Evolutionary conservation across 2,797 vertebrate species (phyloP), one percentile per base, ranked within the genome.

Genomic region (Anisognathus igniventris): DNA sequence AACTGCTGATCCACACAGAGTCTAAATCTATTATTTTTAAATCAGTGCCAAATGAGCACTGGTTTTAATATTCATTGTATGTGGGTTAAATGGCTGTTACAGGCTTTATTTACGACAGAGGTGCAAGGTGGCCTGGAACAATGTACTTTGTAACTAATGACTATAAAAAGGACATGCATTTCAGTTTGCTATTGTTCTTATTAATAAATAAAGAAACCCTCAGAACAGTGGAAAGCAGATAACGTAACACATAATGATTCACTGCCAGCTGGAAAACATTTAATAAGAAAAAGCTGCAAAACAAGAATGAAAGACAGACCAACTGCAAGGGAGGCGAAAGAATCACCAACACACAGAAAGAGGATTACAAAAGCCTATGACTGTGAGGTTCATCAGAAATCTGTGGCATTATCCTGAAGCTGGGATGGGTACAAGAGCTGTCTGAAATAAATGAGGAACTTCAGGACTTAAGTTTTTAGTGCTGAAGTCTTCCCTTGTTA

Each of bases 21-120:
- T 64, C 48, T 90, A 97, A 96, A 96, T 92, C 91, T 24, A 86
- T 84, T 90, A 14, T 94, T 95, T 97, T 95, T 92, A 95, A 96
- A 91, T 37, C 22, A 5, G 21, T 84, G 57, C 28, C 93, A 77
- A 89, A 71, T 40, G 90, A 96, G 53, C 1, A 2, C 9, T 57
- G 67, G 50, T 75, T 93, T 42, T n/a, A 50, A 90, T 88, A 83
- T 57, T 91, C 84, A 60, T 68, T 86, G 24, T 60, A 57, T 67
- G 58, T 33, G 62, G 33, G 31, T 77, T 89, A 83, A 82, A 15
- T 40, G 53, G 44, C 37, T 86, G 31, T 57, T 82, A 48, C 54
- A 91, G 75, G 58, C 20, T 83, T 83, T 64, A 95, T 93, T 92
- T 93, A 87, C 33, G 50, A 80, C 33, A 71, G 57, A 79, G 65